Percentiles rank a stretch among this genome's conserved stretches.
These are phyloP conservation scores for Dascyllus trimaculatus DNA, from an alignment of 2,113 vertebrate species.

Conservation along the genomic window DNA sequence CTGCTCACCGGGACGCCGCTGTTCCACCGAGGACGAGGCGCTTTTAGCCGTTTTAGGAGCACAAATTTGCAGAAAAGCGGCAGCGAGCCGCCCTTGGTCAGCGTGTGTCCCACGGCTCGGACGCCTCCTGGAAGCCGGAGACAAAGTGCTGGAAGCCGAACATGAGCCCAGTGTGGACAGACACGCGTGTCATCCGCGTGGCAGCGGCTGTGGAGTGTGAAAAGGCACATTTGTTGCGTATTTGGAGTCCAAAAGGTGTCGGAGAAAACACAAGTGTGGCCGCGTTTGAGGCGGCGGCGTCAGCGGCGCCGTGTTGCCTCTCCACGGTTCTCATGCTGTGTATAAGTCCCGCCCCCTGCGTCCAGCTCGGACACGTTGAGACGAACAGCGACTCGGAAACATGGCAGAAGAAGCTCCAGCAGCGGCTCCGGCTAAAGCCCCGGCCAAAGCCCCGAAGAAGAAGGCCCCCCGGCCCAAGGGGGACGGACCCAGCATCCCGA, in stretches of 20 bases:
- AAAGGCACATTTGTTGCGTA: background rate
- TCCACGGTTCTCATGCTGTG: constrained; percentile 22
- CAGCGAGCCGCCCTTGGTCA: background rate
- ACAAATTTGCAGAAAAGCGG: constrained; percentile 23
- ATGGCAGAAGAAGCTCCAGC: constrained; percentile 41
- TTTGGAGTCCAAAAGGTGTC: background rate
- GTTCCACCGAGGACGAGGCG: background rate
- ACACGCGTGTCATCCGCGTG: background rate
- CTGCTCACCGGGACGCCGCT: background rate
- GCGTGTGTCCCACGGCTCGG: background rate
- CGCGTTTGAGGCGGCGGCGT: too few relatives aligned
- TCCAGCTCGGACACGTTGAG: background rate
- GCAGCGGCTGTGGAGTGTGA: background rate
- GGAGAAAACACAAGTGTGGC: too few relatives aligned
- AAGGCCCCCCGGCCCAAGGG: constrained; percentile 25
- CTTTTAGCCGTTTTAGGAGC: constrained; percentile 6
- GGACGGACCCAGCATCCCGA: background rate
- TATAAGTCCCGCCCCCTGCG: constrained; percentile 23
- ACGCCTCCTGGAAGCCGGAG: background rate
- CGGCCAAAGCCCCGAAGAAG: constrained; percentile 45
- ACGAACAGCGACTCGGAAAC: background rate
- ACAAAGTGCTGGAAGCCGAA: background rate
- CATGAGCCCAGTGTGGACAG: background rate
- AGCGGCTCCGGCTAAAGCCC: constrained; percentile 9
- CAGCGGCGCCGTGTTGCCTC: constrained; percentile 15